Percentiles rank a stretch among this genome's conserved stretches.
phyloP scores from a whole-genome alignment of 2,113 vertebrate species.

The Xyrauchen texanus region DNA sequence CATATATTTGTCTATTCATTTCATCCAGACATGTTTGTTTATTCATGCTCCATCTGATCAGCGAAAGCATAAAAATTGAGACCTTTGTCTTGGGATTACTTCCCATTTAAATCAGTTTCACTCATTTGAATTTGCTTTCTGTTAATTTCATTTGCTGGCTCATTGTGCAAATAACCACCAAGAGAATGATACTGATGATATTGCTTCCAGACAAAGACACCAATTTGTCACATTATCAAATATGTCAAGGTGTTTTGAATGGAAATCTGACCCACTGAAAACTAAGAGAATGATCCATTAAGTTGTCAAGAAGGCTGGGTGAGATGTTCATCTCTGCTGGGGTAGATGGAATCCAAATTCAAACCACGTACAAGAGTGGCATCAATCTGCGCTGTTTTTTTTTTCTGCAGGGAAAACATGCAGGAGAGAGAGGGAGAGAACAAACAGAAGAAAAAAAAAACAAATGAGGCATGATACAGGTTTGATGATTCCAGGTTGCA shows the following conservation, averaged over 20 bases:
- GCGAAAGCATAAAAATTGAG: slow-evolving; percentile 13
- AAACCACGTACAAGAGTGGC: slow-evolving; percentile 24
- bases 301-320: slow-evolving; percentile 21
- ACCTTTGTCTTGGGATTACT: slow-evolving; percentile 25
- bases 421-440: slow-evolving; percentile 6
- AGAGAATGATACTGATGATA: neutral
- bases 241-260: slow-evolving; percentile 38
- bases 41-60: slow-evolving; percentile 30
- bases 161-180: neutral
- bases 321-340: slow-evolving; percentile 24
- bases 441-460: neutral
- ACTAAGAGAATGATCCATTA: slow-evolving; percentile 9
- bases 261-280: slow-evolving; percentile 30
- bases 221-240: slow-evolving; percentile 40
- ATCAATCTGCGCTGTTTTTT: neutral
- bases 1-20: slow-evolving; percentile 36
- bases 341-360: slow-evolving; percentile 9
- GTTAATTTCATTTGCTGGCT: slow-evolving; percentile 37
- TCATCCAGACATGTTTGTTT: slow-evolving; percentile 42
- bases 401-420: slow-evolving; percentile 22
- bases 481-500: slow-evolving; percentile 14
- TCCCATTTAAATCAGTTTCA: slow-evolving; percentile 23
- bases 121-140: slow-evolving; percentile 17
- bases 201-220: slow-evolving; percentile 10
- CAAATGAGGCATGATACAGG: neutral